Evolutionary conservation across 2,113 vertebrate species (phyloP).

Genomic region (Dendrocopos noguchii): DNA sequence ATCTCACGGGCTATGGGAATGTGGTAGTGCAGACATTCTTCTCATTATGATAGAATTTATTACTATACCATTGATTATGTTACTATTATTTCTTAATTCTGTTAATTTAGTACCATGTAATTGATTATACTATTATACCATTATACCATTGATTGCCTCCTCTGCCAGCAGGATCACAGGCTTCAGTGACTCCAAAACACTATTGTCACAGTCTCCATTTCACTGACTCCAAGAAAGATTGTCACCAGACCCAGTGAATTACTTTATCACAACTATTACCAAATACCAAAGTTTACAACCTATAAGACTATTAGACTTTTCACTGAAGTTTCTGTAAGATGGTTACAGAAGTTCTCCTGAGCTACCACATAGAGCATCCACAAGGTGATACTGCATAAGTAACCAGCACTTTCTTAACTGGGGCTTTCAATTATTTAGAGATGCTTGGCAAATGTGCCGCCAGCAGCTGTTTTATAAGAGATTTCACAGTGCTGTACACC

Average conservation of each 20-base stretch:
- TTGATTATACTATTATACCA: not conserved
- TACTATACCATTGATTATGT: not conserved
- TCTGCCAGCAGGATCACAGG: not conserved
- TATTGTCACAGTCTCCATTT: not conserved
- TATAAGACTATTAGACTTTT: not conserved
- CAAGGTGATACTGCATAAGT: not conserved
- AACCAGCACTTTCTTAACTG: slow-evolving; percentile 41
- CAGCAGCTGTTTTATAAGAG: slow-evolving; percentile 57
- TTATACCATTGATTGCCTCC: not conserved
- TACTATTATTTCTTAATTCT: not conserved
- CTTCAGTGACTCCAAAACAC: not conserved
- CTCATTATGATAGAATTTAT: not conserved
- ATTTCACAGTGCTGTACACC: slow-evolving; percentile 57
- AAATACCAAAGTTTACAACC: not conserved
- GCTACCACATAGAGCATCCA: not conserved
- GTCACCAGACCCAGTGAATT: not conserved
- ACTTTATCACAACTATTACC: not conserved
- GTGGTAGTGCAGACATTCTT: not conserved
- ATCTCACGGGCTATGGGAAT: accelerated
- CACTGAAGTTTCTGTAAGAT: not conserved
- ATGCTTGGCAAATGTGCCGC: not conserved
- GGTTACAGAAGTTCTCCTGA: not conserved
- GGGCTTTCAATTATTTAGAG: slow-evolving; percentile 48
- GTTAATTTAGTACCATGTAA: not conserved
- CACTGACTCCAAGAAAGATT: not conserved